These are phyloP conservation scores for Festucalex cinctus DNA, from an alignment of 2,113 vertebrate species.

Conservation along the genomic window DNA sequence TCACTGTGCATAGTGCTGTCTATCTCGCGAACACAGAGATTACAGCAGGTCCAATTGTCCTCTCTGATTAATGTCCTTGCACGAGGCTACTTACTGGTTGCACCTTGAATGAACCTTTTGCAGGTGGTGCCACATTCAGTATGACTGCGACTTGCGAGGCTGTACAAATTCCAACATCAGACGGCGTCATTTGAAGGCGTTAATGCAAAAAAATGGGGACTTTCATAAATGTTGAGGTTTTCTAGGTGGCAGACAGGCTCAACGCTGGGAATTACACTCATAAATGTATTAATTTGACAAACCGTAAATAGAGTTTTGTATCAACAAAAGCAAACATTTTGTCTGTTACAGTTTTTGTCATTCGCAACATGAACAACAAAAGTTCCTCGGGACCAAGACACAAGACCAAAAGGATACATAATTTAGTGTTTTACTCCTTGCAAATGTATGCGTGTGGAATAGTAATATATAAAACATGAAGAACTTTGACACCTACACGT, in stretches of 20 bases:
- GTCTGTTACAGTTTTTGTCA: background rate
- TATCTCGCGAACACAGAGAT: constrained; percentile 54
- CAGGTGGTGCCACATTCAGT: background rate
- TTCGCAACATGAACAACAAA: background rate
- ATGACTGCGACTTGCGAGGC: background rate
- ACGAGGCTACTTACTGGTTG: constrained; percentile 25
- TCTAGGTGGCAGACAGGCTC: background rate
- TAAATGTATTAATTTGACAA: background rate
- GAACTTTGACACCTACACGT: constrained; percentile 6
- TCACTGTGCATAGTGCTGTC: constrained; percentile 36
- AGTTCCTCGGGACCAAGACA: constrained; percentile 1
- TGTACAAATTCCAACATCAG: background rate
- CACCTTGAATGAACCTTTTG: constrained; percentile 34
- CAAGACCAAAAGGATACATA: constrained; percentile 13
- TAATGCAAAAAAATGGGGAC: background rate
- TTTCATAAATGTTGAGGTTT: background rate
- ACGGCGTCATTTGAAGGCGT: background rate
- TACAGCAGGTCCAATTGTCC: constrained; percentile 52
- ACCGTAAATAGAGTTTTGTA: background rate
- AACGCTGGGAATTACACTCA: background rate
- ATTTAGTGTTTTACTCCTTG: constrained; percentile 13
- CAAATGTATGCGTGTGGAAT: constrained; percentile 4
- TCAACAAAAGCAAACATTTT: background rate
- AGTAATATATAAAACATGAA: constrained; percentile 25
- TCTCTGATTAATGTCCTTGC: constrained; percentile 46